These are phyloP conservation scores for Zoanthus solanderi DNA, from an alignment of 92 coral and sea anemone genomes.

Conservation along the genomic window DNA sequence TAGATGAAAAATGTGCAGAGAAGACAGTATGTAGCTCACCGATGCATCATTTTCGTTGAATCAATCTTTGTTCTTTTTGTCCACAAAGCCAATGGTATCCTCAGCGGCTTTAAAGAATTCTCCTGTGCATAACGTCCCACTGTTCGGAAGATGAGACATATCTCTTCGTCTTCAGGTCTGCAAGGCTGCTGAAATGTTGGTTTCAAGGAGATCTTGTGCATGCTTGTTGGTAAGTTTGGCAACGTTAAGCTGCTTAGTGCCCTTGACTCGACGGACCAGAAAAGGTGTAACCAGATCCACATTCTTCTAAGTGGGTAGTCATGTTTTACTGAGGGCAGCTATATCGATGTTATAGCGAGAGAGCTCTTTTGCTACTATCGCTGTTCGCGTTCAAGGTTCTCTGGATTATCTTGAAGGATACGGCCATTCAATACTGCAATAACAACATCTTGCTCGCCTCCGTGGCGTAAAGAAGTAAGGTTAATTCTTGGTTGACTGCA, in stretches of 20 bases:
- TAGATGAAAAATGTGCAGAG: not conserved
- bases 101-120: not conserved
- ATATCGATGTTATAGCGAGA: not conserved
- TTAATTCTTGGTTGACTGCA: not conserved
- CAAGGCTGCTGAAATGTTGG: constrained; percentile 10
- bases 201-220: constrained; percentile 14
- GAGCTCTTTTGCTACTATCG: not conserved
- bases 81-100: constrained; percentile 9
- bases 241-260: constrained; percentile 12
- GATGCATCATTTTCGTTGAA: not conserved
- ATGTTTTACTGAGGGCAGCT: not conserved
- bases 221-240: constrained; percentile 20
- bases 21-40: constrained; percentile 9
- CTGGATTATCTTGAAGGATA: not conserved
- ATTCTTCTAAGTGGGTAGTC: not conserved
- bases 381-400: not conserved
- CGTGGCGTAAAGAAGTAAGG: not conserved
- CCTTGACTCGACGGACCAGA: no score
- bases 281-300: not conserved
- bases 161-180: constrained; percentile 10
- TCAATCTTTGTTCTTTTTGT: constrained; percentile 10
- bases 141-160: constrained; percentile 9
- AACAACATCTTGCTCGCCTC: not conserved
- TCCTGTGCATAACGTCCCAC: not conserved
- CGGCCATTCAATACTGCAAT: not conserved